Percentiles rank a stretch among this genome's conserved stretches.
phyloP scores from a whole-genome alignment of 2,888 invertebrate species.

The Leptopterna dolabrata region DNA sequence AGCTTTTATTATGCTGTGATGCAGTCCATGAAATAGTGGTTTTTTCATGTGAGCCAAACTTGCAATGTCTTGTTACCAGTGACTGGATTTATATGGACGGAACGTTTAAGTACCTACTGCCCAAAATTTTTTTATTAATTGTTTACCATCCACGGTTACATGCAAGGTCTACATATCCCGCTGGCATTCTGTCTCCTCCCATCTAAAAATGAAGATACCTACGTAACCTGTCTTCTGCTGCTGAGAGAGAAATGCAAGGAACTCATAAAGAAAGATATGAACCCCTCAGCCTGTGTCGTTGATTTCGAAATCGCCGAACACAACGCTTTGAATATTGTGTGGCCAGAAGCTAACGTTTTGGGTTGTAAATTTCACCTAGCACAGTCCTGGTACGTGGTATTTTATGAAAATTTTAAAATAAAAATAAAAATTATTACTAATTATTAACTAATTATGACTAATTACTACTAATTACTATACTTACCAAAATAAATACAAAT shows the following conservation, averaged over 20 bases:
- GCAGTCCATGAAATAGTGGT: background rate
- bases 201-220: background rate
- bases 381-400: background rate
- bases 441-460: no score
- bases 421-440: no score
- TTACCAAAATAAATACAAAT: no score
- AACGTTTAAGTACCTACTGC: background rate
- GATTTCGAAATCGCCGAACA: background rate
- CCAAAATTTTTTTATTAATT: background rate
- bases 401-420: no score
- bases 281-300: background rate
- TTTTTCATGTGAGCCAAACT: background rate
- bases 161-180: background rate
- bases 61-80: background rate
- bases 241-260: background rate
- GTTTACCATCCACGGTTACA: background rate
- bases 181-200: background rate
- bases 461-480: no score
- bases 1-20: no score
- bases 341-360: background rate
- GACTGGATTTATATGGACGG: background rate
- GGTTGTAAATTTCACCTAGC: background rate
- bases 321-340: background rate
- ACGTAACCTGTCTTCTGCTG: background rate
- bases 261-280: background rate